Evolutionary conservation across 2,888 invertebrate genomes (phyloP), one percentile per base, ranked within the genome.

Genomic region (Maniola hyperantus): DNA sequence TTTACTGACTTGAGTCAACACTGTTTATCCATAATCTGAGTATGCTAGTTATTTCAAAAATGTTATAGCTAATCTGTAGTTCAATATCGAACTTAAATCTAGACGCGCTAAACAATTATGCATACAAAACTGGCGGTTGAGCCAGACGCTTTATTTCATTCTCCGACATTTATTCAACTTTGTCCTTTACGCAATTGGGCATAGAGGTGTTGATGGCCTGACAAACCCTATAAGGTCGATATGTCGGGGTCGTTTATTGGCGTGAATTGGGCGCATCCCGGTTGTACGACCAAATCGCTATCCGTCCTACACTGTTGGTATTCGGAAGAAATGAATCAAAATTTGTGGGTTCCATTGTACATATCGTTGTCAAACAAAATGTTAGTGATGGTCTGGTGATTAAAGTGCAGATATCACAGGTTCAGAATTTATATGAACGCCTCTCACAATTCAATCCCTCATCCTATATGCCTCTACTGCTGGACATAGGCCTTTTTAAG

Each of bases 201-300:
- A 82, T 87, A 89, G 79, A 87, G 84, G 83, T 80, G 84, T 78
- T 62, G 61, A 65, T 69, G 46, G 69, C 42, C 18, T 66, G 61
- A 53, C 62, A 82, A 79, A 76, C 72, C 73, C 77, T 79, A 76
- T 73, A 80, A 83, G 83, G 83, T 84, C 85, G 85, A 88, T 88
- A 86, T 79, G 81, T 87, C 83, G 82, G 84, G 87, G 86, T 85
- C 85, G 88, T 88, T 91, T 89, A 91, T 90, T 91, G 88, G 86
- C 85, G 87, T 86, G 89, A 91, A 91, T 91, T 91, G 89, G 90
- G 89, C 89, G 89, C 91, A 90, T 91, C 91, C 91, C 91, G 91
- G 89, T 84, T 88, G 88, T 87, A 85, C 83, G 83, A 82, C 85
- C 83, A 86, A 89, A 89, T 89, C 87, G 88, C 89, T 89, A 88